Conservation (phyloP, 1,140 invertebrate species). For the Arion vulgaris region DNA sequence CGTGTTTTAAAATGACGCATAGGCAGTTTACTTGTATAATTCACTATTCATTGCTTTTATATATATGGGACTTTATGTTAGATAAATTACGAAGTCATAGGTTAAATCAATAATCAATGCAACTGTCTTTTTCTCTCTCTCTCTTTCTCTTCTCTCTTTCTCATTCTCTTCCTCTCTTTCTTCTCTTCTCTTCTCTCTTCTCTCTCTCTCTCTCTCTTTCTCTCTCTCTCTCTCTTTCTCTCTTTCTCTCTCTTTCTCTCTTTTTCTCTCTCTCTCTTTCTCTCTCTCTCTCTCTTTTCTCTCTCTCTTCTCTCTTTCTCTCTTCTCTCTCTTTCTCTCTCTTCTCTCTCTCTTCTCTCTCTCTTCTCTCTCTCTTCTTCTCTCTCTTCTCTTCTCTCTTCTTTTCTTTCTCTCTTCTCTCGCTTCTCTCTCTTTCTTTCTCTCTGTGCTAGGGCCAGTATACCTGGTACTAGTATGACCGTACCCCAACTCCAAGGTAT, state of each 20-base stretch:
- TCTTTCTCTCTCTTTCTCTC: slow-evolving; percentile 6
- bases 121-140: too few species aligned
- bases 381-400: background rate
- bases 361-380: background rate
- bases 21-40: too few species aligned
- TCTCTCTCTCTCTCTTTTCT: background rate
- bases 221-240: background rate
- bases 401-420: background rate
- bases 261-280: background rate
- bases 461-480: too few species aligned
- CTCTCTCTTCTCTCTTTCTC: background rate
- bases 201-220: background rate
- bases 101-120: too few species aligned
- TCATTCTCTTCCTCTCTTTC: slow-evolving; percentile 8
- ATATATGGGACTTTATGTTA: too few species aligned
- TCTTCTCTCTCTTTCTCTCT: background rate
- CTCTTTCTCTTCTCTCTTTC: slow-evolving; percentile 1
- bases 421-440: too few species aligned
- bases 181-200: background rate
- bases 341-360: background rate
- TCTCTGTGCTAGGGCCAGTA: too few species aligned
- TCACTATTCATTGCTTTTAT: too few species aligned
- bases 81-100: too few species aligned
- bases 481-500: too few species aligned
- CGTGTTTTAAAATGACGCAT: too few species aligned